Conservation (phyloP, 2,113 vertebrate species). For the Corapipo altera region DNA sequence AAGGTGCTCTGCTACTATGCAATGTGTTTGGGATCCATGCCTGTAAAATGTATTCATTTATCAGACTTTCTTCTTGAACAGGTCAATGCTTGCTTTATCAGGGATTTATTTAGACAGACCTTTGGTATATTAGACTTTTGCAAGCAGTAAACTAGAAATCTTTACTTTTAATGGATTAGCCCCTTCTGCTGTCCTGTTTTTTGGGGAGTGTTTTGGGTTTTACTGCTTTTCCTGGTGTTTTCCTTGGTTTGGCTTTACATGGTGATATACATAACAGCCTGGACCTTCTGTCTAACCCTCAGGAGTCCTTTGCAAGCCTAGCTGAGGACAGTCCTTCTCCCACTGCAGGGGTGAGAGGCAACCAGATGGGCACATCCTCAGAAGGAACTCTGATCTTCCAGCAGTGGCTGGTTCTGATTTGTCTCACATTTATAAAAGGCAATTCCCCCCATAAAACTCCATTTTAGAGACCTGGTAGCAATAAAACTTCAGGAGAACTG, state of each 20-base stretch:
- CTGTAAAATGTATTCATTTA: not conserved
- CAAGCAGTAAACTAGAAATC: not conserved
- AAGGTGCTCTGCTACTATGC: not conserved
- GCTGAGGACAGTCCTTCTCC: not conserved
- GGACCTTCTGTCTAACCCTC: not conserved
- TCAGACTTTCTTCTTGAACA: not conserved
- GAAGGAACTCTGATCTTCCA: not conserved
- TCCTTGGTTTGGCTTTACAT: not conserved
- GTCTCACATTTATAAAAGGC: not conserved
- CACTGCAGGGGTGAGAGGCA: not conserved
- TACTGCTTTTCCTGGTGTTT: not conserved
- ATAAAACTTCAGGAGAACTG: not conserved
- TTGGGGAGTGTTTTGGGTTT: not conserved
- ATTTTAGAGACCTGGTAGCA: accelerated
- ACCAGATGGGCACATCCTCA: not conserved
- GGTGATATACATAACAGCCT: not conserved
- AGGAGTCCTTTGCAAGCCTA: not conserved
- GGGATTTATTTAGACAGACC: not conserved
- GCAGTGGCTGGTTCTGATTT: not conserved
- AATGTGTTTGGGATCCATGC: not conserved
- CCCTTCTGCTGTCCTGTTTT: not conserved
- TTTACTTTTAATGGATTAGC: not conserved
- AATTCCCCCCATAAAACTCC: not conserved
- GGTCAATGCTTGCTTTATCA: not conserved
- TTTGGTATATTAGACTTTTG: not conserved